Base-by-base conservation (phyloP, 2,888 invertebrate genomes). In the Busseola fusca region DNA sequence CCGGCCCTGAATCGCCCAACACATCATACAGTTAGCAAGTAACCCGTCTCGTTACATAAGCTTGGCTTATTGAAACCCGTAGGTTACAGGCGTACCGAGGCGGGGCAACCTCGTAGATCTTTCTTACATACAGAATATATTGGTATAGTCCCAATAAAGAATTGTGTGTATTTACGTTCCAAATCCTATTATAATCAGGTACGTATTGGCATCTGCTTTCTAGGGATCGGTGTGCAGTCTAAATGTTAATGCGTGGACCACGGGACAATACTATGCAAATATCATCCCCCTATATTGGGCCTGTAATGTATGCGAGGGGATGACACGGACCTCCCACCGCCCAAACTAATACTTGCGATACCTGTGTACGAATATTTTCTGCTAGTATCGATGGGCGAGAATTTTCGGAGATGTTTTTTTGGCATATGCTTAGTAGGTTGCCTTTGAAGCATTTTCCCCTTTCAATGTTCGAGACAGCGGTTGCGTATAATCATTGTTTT, bases 251-350 rank as follows among this genome's bases (percentile, higher is more conserved):
- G 87, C 88, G 87, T 84, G 79, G 87, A 83, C 87, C 83, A 85
- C 74, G 82, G 88, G 89, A 91, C 92, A 93, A 93, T 92, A 91
- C 91, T 93, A 94, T 93, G 93, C 93, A 92, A 93, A 93, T 93
- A 91, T 84, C 78, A 84, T 69, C 84, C 82, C 85, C 81, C 85
- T 86, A 91, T 91, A 92, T 93, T 91, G 91, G 83, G 81, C 84
- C 85, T 72, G 88, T 91, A 92, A 93, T 93, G 87, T 93, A 93
- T 91, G 90, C 91, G 86, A 80, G 83, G 82, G 87, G 88, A 91
- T 91, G 90, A 88, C 89, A 83, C 82, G 83, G 85, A 73, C 75
- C 67, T 52, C 73, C 75, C 60, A 71, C 66, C 62, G 57, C 72
- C 76, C 74, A 59, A 78, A 80, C 74, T 80, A 82, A 78, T 84